Percentiles rank a stretch among this genome's conserved stretches.
Evolutionary conservation across 2,113 vertebrate species (phyloP).

Genomic region (Microcebus murinus): DNA sequence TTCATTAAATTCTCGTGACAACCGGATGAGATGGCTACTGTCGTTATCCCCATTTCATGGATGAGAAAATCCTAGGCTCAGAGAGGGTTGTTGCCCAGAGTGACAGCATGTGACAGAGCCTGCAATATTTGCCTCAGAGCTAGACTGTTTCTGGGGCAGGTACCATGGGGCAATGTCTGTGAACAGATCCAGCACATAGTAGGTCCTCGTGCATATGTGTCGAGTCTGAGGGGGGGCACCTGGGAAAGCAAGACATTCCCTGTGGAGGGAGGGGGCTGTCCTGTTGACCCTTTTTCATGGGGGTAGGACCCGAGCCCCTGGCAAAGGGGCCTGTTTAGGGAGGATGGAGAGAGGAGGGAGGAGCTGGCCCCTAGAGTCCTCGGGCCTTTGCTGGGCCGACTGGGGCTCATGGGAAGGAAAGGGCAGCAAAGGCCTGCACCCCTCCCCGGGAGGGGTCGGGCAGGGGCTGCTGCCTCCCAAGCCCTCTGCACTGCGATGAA

Average conservation of each 20-base stretch:
- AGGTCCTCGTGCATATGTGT: not conserved
- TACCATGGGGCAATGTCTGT: rapidly evolving
- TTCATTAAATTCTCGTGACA: not conserved
- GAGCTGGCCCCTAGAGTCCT: too few relatives aligned
- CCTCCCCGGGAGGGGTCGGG: not conserved
- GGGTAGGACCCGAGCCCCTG: not conserved
- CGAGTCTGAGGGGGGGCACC: not conserved
- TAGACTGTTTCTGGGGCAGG: too few relatives aligned
- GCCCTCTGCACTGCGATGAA: not conserved
- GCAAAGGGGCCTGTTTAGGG: not conserved
- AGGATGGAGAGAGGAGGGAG: not conserved
- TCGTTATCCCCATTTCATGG: not conserved
- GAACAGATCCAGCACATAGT: rapidly evolving
- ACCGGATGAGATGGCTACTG: too few relatives aligned
- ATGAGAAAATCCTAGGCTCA: not conserved
- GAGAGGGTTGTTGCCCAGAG: not conserved
- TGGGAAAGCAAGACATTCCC: not conserved
- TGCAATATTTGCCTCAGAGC: not conserved
- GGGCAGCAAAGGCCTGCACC: not conserved
- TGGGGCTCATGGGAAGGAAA: not conserved
- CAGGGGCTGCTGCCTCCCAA: not conserved
- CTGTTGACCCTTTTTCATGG: not conserved
- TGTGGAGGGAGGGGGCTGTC: not conserved
- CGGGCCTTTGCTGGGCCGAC: too few relatives aligned
- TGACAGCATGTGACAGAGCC: not conserved